Evolutionary conservation across 2,113 vertebrate species (phyloP), one percentile per base, ranked within the genome.

Genomic region (Hippolais icterina): DNA sequence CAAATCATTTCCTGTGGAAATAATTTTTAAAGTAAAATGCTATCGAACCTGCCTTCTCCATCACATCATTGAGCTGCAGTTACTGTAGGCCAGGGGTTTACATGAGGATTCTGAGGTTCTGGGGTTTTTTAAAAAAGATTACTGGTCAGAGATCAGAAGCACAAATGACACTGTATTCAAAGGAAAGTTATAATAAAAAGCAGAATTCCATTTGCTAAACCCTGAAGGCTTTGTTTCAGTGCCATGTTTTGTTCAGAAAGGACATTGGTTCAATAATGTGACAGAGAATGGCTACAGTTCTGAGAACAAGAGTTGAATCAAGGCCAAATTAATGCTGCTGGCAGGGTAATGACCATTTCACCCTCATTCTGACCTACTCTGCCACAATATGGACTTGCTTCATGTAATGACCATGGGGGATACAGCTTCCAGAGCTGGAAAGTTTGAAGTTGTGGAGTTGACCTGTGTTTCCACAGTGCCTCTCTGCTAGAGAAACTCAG

Each of bases 1-100:
- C 89, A 64, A 93, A 98, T 98, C 98, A 98, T 99, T 99, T 99
- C 99, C 99, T 99, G 98, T 99, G 99, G 99, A 99, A 99, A 99
- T 99, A 98, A 98, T 98, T 97, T 97, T 98, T 95, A 84, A 97
- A 97, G 97, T 97, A 97, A 95, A 87, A 96, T 96, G 90, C 95
- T 97, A 78, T 97, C 95, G 42, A 92, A 90, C 89, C 88, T 96
- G 96, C 94, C 94, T 97, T 96, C 87, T 92, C 92, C 95, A 93
- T 93, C 93, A 83, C 75, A 54, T 96, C 80, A 92, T 94, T 89
- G 69, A 77, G 94, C 91, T 97, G 56, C 97, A 97, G 96, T 94
- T 95, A 90, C 35, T 96, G 85, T 96, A 84, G 77, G 95, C 94
- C 87, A 90, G 72, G 82, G 88, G 63, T 97, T 94, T 95, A 97